Evolutionary conservation across 2,113 vertebrate species (phyloP).

Genomic region (Vulpes ferrilata): DNA sequence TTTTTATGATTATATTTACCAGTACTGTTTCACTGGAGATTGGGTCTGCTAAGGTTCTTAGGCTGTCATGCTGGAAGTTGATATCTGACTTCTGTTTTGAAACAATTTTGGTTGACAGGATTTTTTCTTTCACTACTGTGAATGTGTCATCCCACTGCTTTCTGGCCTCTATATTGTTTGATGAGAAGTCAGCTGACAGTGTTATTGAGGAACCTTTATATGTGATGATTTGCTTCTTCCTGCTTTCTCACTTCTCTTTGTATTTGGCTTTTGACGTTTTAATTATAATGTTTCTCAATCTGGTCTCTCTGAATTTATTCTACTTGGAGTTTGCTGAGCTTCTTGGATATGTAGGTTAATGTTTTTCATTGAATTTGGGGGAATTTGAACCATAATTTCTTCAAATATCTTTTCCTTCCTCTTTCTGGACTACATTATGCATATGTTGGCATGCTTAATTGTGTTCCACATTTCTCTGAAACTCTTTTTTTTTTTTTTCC

Average conservation of each 20-base stretch:
- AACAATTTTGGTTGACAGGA: neutral
- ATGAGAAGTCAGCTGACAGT: neutral
- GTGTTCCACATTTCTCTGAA: neutral
- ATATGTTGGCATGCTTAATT: neutral
- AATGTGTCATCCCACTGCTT: neutral
- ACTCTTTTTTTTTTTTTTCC: neutral
- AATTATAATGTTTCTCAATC: neutral
- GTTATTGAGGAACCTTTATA: neutral
- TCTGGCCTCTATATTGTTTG: neutral
- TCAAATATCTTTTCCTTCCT: neutral
- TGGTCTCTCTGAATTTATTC: neutral
- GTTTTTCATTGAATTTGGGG: neutral
- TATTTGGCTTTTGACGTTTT: slow-evolving; percentile 34
- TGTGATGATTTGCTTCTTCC: neutral
- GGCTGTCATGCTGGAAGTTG: neutral
- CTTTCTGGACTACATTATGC: neutral
- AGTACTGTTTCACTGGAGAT: neutral
- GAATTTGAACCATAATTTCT: neutral
- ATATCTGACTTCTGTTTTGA: neutral
- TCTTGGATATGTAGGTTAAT: neutral
- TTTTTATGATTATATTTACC: neutral
- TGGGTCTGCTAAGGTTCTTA: neutral
- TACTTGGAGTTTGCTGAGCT: neutral
- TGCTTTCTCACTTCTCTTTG: neutral
- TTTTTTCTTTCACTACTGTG: neutral